Evolutionary conservation across 1,140 invertebrate genomes (phyloP).

Genomic region (Teleogryllus occipitalis): DNA sequence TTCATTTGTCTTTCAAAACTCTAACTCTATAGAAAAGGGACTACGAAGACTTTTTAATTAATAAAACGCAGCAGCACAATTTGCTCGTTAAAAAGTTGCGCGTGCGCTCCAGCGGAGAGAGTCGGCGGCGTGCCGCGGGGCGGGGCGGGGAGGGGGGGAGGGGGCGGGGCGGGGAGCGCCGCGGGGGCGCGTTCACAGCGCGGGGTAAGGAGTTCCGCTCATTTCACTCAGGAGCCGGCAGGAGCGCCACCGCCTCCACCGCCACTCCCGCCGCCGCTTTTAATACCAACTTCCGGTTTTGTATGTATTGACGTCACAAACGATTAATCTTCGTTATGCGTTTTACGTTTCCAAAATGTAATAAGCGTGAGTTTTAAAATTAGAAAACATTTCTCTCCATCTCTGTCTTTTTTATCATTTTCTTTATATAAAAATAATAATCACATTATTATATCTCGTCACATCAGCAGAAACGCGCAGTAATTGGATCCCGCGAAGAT

Average conservation of each 20-base stretch:
- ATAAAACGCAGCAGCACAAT: slow-evolving; percentile 22
- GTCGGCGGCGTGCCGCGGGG: too few species aligned
- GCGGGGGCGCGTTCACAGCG: too few species aligned
- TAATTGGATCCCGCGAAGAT: neutral
- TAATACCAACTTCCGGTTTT: neutral
- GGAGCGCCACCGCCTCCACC: neutral
- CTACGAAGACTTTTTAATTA: slow-evolving; percentile 21
- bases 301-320: neutral
- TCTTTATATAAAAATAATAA: neutral
- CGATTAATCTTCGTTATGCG: neutral
- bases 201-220: neutral
- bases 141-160: too few species aligned
- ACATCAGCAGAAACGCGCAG: neutral
- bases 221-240: neutral
- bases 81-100: slow-evolving; percentile 23
- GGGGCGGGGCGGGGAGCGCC: too few species aligned
- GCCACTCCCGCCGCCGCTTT: neutral
- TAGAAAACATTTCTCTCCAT: neutral
- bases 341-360: neutral
- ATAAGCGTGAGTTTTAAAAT: neutral
- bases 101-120: neutral
- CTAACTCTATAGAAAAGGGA: slow-evolving; percentile 17
- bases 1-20: slow-evolving; percentile 22
- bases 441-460: neutral
- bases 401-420: neutral